A percentile compares a stretch with the other conserved stretches of the same genome.
Conservation (phyloP, 1,140 invertebrate genomes). For the fruit fly (Drosophila melanogaster) region DNA sequence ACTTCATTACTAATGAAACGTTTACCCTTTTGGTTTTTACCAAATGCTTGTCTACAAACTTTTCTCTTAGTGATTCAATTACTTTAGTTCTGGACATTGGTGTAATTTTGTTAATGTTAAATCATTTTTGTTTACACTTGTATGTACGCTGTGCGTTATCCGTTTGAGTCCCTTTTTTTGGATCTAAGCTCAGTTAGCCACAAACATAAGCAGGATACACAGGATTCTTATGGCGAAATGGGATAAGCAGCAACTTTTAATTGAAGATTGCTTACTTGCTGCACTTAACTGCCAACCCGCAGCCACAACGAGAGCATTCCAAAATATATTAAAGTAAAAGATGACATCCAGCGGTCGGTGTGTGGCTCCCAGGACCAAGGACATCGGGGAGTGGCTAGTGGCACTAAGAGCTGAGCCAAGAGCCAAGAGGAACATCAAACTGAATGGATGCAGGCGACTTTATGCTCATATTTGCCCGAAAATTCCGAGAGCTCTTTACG, state of each 20-base stretch:
- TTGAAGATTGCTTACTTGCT: conserved; percentile 73
- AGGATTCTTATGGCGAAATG: conserved; percentile 11
- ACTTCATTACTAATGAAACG: too few species aligned
- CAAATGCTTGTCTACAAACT: background rate
- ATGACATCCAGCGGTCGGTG: conserved; percentile 56
- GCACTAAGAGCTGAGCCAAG: conserved; percentile 55
- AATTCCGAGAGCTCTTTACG: conserved; percentile 68
- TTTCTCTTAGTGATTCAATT: conserved; percentile 10
- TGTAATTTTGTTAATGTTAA: conserved; percentile 64
- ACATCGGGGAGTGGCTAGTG: conserved; percentile 1
- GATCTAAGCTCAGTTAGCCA: conserved; percentile 18
- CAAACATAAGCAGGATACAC: conserved; percentile 25
- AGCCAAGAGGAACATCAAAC: conserved; percentile 42
- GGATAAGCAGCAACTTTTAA: conserved; percentile 66
- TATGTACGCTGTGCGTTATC: conserved; percentile 26
- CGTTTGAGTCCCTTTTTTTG: background rate
- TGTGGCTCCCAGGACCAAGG: conserved; percentile 16
- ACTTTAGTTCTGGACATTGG: conserved; percentile 1
- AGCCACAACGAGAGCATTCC: conserved; percentile 36
- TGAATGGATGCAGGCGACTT: conserved; percentile 69
- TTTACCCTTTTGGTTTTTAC: too few species aligned
- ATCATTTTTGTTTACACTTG: conserved; percentile 73
- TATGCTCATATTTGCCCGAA: conserved; percentile 68
- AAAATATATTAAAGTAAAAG: conserved; percentile 69
- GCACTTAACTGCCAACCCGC: conserved; percentile 35